phyloP scores from a whole-genome alignment of 1,140 invertebrate species.

The Prorops nasuta region DNA sequence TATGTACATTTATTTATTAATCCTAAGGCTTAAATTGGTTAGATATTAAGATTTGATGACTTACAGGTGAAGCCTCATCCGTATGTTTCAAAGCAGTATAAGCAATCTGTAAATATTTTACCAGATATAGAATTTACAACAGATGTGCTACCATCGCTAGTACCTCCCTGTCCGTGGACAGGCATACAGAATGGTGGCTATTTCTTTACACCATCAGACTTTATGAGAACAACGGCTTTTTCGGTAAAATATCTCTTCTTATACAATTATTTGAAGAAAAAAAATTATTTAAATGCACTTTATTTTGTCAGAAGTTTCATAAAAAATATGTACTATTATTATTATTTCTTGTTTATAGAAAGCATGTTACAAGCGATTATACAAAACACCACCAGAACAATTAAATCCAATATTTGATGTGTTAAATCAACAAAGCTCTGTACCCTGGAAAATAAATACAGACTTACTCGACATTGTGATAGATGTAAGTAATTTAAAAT shows the following conservation, averaged over 20 bases:
- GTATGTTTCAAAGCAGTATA: constrained; percentile 65
- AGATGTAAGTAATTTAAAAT: constrained; percentile 38
- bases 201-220: constrained; percentile 67
- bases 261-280: too few species aligned
- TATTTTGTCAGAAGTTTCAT: too few species aligned
- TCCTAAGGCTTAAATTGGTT: not conserved
- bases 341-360: too few species aligned
- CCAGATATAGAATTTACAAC: constrained; percentile 71
- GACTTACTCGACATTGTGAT: constrained; percentile 64
- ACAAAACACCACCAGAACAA: constrained; percentile 57
- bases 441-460: constrained; percentile 91
- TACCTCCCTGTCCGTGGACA: constrained; percentile 82
- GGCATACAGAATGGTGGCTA: constrained; percentile 70
- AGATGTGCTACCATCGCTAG: constrained; percentile 70
- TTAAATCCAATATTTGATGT: constrained; percentile 85
- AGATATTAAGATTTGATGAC: not conserved
- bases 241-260: constrained; percentile 37
- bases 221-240: constrained; percentile 55
- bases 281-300: too few species aligned
- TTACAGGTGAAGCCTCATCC: constrained; percentile 73
- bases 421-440: constrained; percentile 83
- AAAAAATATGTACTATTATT: too few species aligned
- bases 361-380: too few species aligned
- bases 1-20: constrained; percentile 2
- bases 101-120: constrained; percentile 64